Conservation (phyloP, 2,113 vertebrate genomes). For the Gasterosteus aculeatus region DNA sequence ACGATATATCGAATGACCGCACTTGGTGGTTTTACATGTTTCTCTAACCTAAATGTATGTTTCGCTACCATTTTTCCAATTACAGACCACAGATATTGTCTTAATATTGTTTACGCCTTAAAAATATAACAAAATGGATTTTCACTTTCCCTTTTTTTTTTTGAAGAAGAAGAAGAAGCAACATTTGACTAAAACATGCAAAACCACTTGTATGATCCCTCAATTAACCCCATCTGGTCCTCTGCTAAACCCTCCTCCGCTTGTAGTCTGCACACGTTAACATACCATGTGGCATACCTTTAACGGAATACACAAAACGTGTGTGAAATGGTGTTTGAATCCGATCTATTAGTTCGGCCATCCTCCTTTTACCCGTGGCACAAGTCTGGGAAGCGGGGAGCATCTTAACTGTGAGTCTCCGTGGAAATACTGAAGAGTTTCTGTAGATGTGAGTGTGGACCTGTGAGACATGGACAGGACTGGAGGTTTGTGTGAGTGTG, state of each 20-base stretch:
- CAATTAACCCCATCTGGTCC: neutral
- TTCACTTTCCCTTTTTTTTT: neutral
- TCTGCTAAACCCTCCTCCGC: neutral
- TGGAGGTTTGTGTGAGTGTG: constrained; percentile 1
- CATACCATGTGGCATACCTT: too few species aligned
- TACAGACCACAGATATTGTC: neutral
- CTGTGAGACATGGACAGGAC: constrained; percentile 16
- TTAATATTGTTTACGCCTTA: neutral
- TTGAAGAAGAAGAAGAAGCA: neutral
- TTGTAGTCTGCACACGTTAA: neutral
- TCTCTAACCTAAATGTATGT: neutral
- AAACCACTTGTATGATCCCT: neutral
- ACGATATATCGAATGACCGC: neutral
- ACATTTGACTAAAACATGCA: constrained; percentile 15
- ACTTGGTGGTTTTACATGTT: constrained; percentile 9
- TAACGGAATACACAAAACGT: neutral
- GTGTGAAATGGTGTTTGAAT: neutral
- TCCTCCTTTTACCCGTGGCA: constrained; percentile 14
- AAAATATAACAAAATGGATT: neutral
- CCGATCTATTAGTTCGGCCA: neutral
- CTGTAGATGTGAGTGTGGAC: constrained; percentile 25
- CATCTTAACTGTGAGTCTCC: neutral
- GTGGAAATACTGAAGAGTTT: constrained; percentile 10
- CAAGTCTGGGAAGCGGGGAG: constrained; percentile 17
- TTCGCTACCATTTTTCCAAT: neutral